Base-by-base conservation (phyloP, 2,113 vertebrate species). In the Oryzias melastigma region DNA sequence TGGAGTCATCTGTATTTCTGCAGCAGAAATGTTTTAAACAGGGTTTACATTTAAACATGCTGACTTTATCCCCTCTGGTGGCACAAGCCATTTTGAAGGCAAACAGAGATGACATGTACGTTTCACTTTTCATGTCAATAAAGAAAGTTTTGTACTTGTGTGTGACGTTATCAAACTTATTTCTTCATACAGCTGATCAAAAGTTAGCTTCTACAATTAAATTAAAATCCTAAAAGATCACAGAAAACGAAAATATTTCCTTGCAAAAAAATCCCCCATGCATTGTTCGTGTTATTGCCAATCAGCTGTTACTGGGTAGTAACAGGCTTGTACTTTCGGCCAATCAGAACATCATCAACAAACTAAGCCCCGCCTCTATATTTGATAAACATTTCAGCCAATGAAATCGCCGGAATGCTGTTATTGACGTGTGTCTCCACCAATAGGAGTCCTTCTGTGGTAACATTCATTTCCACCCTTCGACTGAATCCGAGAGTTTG, bases 121-220 rank as follows among this genome's bases (percentile, higher is more conserved):
- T 94, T 93, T 93, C 92, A 95, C 92, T 90, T 95, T 93, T 94
- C 93, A 93, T 95, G 93, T 93, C 88, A 97, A 95, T 97, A 96
- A 98, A 98, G 72, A 84, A 92, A 91, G 89, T 85, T 95, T 95
- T 98, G 81, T 95, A 94, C 78, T 24, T 42, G 1, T 4, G 49
- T 41, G 54, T 80, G 27, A 50, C 8, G 3, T 29, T 3, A 14
- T 35, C 29, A 35, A 10, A 35, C 29, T 35, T 35, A 40, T 62
- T 22, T 67, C 68, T 44, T 12, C 60, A 20, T 12, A 17, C 47
- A 52, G 8, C 44, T 4, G 5, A 22, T 15, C 22, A 44, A 17
- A 47, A 12, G n/a, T 12, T 35, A 12, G 35, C 8, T 35, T 2
- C 10, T 35, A 12, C 1, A 35, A 10, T 35, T 3, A 35, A 35